Conservation (phyloP, 2,888 invertebrate genomes). For the Unio pictorum region DNA sequence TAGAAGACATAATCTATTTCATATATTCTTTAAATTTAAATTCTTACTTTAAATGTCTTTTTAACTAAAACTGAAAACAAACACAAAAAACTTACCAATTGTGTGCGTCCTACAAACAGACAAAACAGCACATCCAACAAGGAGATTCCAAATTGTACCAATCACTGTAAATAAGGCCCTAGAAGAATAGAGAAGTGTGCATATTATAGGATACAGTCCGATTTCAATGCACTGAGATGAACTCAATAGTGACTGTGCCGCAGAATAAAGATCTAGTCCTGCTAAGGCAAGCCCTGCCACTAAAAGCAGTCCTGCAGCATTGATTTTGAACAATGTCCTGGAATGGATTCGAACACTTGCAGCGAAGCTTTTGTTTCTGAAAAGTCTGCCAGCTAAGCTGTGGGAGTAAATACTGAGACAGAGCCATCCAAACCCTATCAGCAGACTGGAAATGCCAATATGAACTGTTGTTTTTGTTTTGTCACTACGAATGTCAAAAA, state of each 20-base stretch:
- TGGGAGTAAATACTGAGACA: constrained; percentile 71
- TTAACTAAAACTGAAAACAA: neutral
- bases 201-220: constrained; percentile 53
- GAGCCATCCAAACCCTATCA: constrained; percentile 69
- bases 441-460: constrained; percentile 65
- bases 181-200: constrained; percentile 61
- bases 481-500: constrained; percentile 65
- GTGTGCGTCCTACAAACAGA: constrained; percentile 73
- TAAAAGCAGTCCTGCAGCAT: constrained; percentile 64
- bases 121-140: constrained; percentile 70
- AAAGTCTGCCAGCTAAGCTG: constrained; percentile 69
- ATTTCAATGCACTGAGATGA: constrained; percentile 58
- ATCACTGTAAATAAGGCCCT: constrained; percentile 65
- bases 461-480: constrained; percentile 65
- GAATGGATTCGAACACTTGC: constrained; percentile 71
- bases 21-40: no score
- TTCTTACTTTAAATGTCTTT: no score
- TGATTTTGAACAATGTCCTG: constrained; percentile 71
- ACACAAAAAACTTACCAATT: constrained; percentile 64
- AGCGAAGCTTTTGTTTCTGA: constrained; percentile 68
- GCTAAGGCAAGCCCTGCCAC: constrained; percentile 55
- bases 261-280: constrained; percentile 21
- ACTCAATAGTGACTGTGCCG: constrained; percentile 14
- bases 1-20: no score
- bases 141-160: constrained; percentile 70